These are phyloP conservation scores for Elephas maximus DNA, from an alignment of 2,113 vertebrate species.

Conservation along the genomic window DNA sequence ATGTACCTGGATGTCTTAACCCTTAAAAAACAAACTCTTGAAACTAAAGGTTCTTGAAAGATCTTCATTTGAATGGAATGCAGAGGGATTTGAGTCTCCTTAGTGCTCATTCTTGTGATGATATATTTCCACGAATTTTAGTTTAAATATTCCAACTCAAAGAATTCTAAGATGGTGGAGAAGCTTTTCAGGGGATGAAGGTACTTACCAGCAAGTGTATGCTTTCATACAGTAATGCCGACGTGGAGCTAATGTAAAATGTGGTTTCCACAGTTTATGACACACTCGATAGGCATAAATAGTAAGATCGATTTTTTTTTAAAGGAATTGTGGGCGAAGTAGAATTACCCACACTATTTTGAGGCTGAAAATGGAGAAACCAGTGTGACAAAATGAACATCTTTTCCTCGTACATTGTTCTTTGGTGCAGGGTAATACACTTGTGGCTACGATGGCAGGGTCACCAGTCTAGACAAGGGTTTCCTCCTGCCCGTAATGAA, in stretches of 20 bases:
- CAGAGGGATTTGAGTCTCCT: neutral
- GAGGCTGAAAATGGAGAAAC: neutral
- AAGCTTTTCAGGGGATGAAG: neutral
- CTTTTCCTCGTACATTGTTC: neutral
- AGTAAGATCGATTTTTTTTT: neutral
- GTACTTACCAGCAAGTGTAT: neutral
- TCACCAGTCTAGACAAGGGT: neutral
- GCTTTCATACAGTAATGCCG: neutral
- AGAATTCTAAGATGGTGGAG: neutral
- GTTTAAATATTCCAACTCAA: constrained; percentile 32
- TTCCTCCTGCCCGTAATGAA: neutral
- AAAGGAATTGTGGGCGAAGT: neutral
- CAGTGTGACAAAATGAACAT: neutral
- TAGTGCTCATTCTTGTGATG: neutral
- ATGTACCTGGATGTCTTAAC: constrained; percentile 21
- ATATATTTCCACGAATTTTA: constrained; percentile 33
- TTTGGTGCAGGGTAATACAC: neutral
- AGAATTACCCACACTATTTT: neutral
- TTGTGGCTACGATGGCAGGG: neutral
- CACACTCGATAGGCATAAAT: neutral
- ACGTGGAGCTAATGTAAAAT: neutral
- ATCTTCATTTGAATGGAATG: neutral
- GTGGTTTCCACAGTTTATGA: neutral
- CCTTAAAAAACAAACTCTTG: constrained; percentile 5
- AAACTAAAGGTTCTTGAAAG: neutral